A percentile compares a stretch with the other conserved stretches of the same genome.
Evolutionary conservation across 2,888 invertebrate species (phyloP).

Genomic region (Nymphalis urticae): DNA sequence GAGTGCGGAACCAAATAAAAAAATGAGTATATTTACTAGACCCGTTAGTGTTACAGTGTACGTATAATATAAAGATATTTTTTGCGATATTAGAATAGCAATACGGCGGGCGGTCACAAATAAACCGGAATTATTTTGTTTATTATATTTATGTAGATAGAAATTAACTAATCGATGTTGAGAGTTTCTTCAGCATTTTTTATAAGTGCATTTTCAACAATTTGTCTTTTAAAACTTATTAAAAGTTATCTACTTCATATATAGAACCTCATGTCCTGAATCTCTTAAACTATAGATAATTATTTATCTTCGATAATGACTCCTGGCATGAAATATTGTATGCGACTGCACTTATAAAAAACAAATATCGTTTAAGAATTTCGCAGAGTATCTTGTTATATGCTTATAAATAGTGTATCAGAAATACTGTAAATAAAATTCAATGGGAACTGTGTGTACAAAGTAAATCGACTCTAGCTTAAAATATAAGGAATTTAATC

Average conservation of each 20-base stretch:
- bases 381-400: not conserved
- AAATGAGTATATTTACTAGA: slow-evolving; percentile 12
- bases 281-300: not conserved
- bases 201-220: slow-evolving; percentile 4
- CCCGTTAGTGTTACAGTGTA: slow-evolving; percentile 2
- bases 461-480: slow-evolving; percentile 27
- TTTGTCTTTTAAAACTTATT: too few relatives aligned
- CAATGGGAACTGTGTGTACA: slow-evolving; percentile 36
- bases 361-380: not conserved
- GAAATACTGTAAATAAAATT: not conserved
- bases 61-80: slow-evolving; percentile 23
- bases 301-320: not conserved
- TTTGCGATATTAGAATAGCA: slow-evolving; percentile 10
- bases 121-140: slow-evolving; percentile 57
- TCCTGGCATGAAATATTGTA: not conserved
- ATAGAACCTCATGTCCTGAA: too few relatives aligned
- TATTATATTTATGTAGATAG: slow-evolving; percentile 56
- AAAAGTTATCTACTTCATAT: too few relatives aligned
- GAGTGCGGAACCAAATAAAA: not conserved
- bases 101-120: slow-evolving; percentile 20
- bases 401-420: not conserved
- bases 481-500: slow-evolving; percentile 1
- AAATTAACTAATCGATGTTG: slow-evolving; percentile 35
- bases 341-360: not conserved
- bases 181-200: slow-evolving; percentile 14